Conservation (phyloP, 1,140 invertebrate genomes). For the Drosophila kohkoa region DNA sequence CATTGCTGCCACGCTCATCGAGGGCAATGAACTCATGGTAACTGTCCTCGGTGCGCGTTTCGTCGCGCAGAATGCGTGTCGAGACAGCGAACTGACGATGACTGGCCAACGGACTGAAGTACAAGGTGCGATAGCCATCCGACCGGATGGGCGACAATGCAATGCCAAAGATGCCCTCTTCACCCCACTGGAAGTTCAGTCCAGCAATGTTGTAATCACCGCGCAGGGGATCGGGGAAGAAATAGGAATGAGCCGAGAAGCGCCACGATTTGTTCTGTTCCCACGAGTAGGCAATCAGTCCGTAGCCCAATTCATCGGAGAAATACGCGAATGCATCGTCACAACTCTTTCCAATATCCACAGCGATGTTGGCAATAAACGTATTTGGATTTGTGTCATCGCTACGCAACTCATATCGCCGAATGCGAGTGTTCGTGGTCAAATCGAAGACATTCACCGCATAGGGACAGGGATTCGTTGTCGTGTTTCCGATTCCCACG, state of each 20-base stretch:
- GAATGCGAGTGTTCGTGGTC: constrained; percentile 89
- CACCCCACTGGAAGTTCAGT: constrained; percentile 92
- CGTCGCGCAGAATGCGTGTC: constrained; percentile 89
- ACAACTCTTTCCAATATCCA: constrained; percentile 90
- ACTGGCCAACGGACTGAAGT: constrained; percentile 92
- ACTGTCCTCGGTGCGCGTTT: constrained; percentile 88
- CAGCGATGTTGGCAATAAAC: constrained; percentile 93
- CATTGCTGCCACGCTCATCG: constrained; percentile 88
- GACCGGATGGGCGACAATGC: constrained; percentile 88
- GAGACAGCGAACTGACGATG: constrained; percentile 91
- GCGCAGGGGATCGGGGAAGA: constrained; percentile 91
- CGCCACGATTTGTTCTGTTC: constrained; percentile 91
- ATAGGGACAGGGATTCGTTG: constrained; percentile 90
- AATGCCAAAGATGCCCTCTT: constrained; percentile 93
- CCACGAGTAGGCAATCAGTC: constrained; percentile 92
- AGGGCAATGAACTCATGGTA: constrained; percentile 90
- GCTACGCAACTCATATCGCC: constrained; percentile 89
- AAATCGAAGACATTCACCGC: constrained; percentile 91
- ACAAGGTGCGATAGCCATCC: constrained; percentile 89
- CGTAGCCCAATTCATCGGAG: constrained; percentile 92
- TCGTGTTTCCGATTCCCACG: constrained; percentile 91
- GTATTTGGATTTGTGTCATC: constrained; percentile 91
- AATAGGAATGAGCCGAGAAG: constrained; percentile 89
- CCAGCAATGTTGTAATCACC: constrained; percentile 92
- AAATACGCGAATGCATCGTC: constrained; percentile 92